Conservation (phyloP, 2,113 vertebrate genomes). For the Alethe diademata region DNA sequence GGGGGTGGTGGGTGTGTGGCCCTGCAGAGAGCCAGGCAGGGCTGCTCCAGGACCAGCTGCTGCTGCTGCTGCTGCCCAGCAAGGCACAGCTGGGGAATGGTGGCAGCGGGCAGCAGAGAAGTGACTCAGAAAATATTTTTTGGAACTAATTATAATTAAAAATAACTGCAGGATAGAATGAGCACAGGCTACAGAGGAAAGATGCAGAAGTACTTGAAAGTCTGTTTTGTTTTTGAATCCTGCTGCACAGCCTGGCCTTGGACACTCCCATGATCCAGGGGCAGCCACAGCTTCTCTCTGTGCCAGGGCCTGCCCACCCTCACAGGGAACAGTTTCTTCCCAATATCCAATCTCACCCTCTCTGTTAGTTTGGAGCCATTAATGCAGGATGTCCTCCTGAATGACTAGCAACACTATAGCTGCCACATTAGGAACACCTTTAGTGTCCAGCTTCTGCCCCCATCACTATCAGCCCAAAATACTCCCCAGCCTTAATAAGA, state of each 20-base stretch:
- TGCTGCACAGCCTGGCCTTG: not conserved
- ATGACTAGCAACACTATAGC: accelerated
- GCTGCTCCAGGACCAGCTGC: not conserved
- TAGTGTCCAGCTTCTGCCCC: not conserved
- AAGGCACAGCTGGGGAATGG: not conserved
- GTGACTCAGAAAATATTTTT: not conserved
- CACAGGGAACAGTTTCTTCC: not conserved
- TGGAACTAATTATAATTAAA: not conserved
- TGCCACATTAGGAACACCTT: not conserved
- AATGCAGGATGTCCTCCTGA: not conserved
- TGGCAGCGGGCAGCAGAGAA: not conserved
- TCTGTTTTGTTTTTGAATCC: not conserved
- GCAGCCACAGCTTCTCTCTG: not conserved
- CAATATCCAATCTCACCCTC: accelerated
- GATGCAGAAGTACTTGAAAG: not conserved
- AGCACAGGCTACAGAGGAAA: not conserved
- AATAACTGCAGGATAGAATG: not conserved
- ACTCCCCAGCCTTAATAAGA: not conserved
- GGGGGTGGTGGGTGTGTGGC: not conserved
- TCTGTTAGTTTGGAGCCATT: not conserved
- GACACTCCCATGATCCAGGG: not conserved
- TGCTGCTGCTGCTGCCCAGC: not conserved
- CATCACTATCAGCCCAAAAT: not conserved
- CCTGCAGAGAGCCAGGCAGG: not conserved
- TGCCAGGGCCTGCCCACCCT: not conserved